Evolutionary conservation across 2,797 vertebrate genomes (phyloP).

Genomic region (Aplochiton taeniatus): DNA sequence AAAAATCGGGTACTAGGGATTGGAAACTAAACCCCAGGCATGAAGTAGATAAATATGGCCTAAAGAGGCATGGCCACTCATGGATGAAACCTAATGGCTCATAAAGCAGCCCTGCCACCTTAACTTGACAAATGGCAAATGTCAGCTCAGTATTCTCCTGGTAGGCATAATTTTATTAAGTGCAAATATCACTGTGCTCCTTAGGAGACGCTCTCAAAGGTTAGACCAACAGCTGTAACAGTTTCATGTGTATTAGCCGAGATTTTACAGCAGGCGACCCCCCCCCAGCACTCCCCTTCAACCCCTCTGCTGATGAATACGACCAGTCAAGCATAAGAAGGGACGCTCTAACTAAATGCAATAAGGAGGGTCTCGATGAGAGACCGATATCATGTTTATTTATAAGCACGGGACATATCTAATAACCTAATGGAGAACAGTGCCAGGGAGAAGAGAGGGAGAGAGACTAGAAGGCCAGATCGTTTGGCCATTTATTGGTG

Average conservation of each 20-base stretch:
- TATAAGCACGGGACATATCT: conserved; percentile 74
- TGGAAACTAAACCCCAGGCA: no score
- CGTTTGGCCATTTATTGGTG: conserved; percentile 77
- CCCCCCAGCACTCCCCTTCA: no score
- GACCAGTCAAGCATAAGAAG: conserved; percentile 75
- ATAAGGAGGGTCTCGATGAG: conserved; percentile 69
- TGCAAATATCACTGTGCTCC: conserved; percentile 86
- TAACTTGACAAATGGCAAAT: conserved; percentile 87
- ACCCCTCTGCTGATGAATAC: conserved; percentile 74
- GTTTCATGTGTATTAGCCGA: conserved; percentile 79
- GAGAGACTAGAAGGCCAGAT: conserved; percentile 64
- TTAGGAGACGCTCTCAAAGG: conserved; percentile 82
- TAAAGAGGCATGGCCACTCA: conserved; percentile 38
- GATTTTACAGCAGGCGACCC: conserved; percentile 67
- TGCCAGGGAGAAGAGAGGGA: conserved; percentile 34
- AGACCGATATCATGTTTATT: conserved; percentile 81
- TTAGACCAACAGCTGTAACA: conserved; percentile 83
- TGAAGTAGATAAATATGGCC: conserved; percentile 24
- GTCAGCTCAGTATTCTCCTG: conserved; percentile 85
- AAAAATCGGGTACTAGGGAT: neutral
- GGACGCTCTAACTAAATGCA: conserved; percentile 76
- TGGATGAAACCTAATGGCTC: conserved; percentile 75
- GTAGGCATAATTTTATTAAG: conserved; percentile 88
- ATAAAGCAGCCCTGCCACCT: conserved; percentile 75
- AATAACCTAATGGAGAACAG: conserved; percentile 68